phyloP scores from a whole-genome alignment of 92 coral and sea anemone genomes.

The Diadumene lineata region DNA sequence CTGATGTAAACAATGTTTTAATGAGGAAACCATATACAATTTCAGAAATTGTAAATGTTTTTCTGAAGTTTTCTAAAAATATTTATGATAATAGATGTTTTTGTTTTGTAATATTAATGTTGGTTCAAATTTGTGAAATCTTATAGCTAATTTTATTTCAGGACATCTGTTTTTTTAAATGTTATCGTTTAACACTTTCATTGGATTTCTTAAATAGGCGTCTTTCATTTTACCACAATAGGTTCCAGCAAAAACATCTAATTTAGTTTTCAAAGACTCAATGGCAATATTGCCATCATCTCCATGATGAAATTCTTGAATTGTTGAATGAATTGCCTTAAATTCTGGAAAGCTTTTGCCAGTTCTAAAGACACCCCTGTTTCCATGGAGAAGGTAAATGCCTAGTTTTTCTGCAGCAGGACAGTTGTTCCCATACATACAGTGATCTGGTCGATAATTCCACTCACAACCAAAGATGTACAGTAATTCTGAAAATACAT shows the following conservation, averaged over 20 bases:
- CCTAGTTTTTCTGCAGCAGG: constrained; percentile 66
- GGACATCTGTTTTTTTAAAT: no score
- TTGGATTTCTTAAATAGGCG: constrained; percentile 53
- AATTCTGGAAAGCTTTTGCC: constrained; percentile 63
- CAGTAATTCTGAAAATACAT: constrained; percentile 55
- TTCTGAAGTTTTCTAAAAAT: no score
- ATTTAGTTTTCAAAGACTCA: constrained; percentile 28
- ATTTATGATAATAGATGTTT: no score
- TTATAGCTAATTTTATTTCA: no score
- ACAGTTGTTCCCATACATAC: constrained; percentile 94
- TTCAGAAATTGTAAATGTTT: no score
- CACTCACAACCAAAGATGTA: constrained; percentile 83
- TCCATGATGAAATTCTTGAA: constrained; percentile 65
- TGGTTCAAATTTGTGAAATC: no score
- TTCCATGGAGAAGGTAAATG: constrained; percentile 93
- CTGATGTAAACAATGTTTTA: no score
- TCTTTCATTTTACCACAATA: constrained; percentile 67
- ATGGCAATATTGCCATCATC: constrained; percentile 36
- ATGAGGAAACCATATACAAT: no score
- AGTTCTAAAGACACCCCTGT: constrained; percentile 79
- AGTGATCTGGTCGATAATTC: constrained; percentile 98
- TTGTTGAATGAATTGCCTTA: constrained; percentile 60
- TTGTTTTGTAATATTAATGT: no score
- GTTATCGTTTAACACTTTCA: no score
- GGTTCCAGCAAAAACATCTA: constrained; percentile 36